Base-by-base conservation (phyloP, 2,113 vertebrate species). In the Hystrix cristata region DNA sequence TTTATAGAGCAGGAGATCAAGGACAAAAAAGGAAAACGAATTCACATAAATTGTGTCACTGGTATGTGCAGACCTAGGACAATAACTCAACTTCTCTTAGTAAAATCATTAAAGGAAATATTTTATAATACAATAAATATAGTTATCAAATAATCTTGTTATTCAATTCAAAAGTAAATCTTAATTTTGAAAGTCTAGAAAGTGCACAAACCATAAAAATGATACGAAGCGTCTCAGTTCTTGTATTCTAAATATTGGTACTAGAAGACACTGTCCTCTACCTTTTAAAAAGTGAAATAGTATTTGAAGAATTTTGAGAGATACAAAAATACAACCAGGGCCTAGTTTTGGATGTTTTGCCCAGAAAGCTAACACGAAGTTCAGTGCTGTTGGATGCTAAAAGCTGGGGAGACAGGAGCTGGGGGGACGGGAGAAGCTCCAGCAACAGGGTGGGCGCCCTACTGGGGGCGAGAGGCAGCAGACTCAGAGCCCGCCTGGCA, bases 101-200 rank as follows among this genome's bases (percentile, higher is more conserved):
- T 88, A 46, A 86, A 85, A 43, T 12, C 13, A 46, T 60, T 55
- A 18, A 60, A 81, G 34, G 14, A 60, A 67, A 12, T 23, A 25
- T 25, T 13, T 51, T 55, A 48, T 55, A 72, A 7, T 62, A 71
- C 51, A 72, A 18, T 82, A 71, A 85, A 78, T 46, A 80, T 67
- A 7, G 46, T 86, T 62, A 57, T 57, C 74, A 69, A 64, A n/a
- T 23, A 84, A 51, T 10, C 16, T 7, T 65, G 29, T 57, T 78
- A 87, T 46, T 43, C 23, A 88, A 34, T 67, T 94, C 11, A 57
- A 55, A 85, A 69, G 4, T 48, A n/a, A 57, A 60, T 27, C 27
- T 55, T 80, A n/a, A 74, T 8, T 89, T 69, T 90, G 85, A n/a
- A 81, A 87, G 43, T 78, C 53, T 82, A 90, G 53, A 92, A 76